Evolutionary conservation across 2,113 vertebrate species (phyloP).

Genomic region (Triplophysa rosa): DNA sequence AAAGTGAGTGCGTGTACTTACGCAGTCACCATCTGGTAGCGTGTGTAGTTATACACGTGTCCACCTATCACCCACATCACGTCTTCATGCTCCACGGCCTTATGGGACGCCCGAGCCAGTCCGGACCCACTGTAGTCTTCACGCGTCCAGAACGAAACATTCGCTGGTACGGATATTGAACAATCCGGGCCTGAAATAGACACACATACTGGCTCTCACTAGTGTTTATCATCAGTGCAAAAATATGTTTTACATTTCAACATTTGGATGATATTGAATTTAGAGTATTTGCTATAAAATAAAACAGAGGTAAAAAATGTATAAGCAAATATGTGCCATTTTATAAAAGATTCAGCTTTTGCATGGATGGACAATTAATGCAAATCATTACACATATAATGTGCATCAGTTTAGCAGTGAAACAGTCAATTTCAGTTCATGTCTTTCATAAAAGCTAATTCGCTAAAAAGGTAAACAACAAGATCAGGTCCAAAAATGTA

Average conservation of each 20-base stretch:
- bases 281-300: too few relatives aligned
- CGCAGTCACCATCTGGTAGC: conserved; percentile 93
- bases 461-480: background rate
- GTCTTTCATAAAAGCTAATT: background rate
- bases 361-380: background rate
- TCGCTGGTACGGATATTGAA: conserved; percentile 85
- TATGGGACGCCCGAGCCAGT: conserved; percentile 90
- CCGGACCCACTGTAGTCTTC: conserved; percentile 79
- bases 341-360: background rate
- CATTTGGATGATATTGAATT: too few relatives aligned
- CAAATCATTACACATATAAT: background rate
- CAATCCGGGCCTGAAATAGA: conserved; percentile 84
- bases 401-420: too few relatives aligned
- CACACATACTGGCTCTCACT: background rate
- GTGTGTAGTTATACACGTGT: conserved; percentile 94
- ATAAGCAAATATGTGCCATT: background rate
- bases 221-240: too few relatives aligned
- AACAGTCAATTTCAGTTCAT: background rate
- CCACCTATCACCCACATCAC: conserved; percentile 96
- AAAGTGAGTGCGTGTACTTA: conserved; percentile 72
- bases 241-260: too few relatives aligned
- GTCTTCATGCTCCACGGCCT: conserved; percentile 82
- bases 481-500: background rate
- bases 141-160: conserved; percentile 87
- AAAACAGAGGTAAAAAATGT: too few relatives aligned